A percentile compares a stretch with the other conserved stretches of the same genome.
These are phyloP conservation scores for Onthophagus taurus DNA, from an alignment of 1,140 invertebrate genomes.

Conservation along the genomic window DNA sequence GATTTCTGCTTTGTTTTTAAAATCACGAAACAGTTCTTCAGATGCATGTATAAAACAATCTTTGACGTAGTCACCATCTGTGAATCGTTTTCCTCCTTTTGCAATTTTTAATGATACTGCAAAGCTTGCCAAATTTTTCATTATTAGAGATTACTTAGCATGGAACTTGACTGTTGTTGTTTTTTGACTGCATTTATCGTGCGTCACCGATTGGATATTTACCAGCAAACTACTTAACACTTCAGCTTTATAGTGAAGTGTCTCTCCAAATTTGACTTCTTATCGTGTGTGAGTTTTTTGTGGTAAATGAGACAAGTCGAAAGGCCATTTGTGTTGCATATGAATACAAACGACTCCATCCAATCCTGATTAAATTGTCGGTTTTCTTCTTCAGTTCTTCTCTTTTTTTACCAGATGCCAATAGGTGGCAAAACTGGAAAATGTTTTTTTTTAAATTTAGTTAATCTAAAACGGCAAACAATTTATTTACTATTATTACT, in stretches of 20 bases:
- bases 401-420: constrained; percentile 21
- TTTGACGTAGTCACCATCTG: too few species aligned
- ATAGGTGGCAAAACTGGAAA: too few species aligned
- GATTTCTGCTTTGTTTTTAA: too few species aligned
- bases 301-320: constrained; percentile 23
- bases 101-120: too few species aligned
- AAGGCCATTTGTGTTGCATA: constrained; percentile 18
- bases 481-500: too few species aligned
- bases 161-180: constrained; percentile 19
- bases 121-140: constrained; percentile 30
- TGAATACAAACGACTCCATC: constrained; percentile 21
- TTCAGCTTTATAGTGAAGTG: too few species aligned
- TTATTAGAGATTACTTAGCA: constrained; percentile 28
- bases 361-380: constrained; percentile 22
- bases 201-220: constrained; percentile 8
- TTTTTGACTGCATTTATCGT: constrained; percentile 10
- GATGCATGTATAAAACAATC: too few species aligned
- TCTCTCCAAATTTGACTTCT: too few species aligned
- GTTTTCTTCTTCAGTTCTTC: constrained; percentile 22
- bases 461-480: too few species aligned
- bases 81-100: constrained; percentile 26
- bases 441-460: too few species aligned
- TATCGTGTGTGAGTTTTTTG: constrained; percentile 23
- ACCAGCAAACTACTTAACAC: constrained; percentile 15
- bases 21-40: too few species aligned